Conservation (phyloP, 2,113 vertebrate genomes). For the Crotalus viridis region DNA sequence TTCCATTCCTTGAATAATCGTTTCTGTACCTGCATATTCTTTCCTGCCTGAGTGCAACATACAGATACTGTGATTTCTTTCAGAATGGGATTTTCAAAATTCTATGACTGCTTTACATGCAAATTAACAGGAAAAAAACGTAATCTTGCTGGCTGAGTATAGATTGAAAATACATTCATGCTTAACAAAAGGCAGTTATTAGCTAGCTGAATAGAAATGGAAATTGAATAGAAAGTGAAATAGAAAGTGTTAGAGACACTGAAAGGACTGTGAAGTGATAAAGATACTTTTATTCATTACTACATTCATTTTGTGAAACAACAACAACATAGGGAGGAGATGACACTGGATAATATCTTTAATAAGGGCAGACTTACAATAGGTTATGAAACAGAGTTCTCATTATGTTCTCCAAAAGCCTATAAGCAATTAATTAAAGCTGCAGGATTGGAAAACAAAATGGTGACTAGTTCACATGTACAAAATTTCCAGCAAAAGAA, state of each 20-base stretch:
- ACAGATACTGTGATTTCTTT: constrained; percentile 32
- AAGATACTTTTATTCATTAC: constrained; percentile 43
- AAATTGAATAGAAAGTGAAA: constrained; percentile 54
- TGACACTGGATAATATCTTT: constrained; percentile 5
- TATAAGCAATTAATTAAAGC: constrained; percentile 42
- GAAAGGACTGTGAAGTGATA: constrained; percentile 27
- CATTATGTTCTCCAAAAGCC: constrained; percentile 22
- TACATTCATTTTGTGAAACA: constrained; percentile 40
- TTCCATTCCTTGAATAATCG: constrained; percentile 3
- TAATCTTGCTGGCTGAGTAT: constrained; percentile 14
- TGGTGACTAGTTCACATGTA: constrained; percentile 5
- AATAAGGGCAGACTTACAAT: constrained; percentile 34
- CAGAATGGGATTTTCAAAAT: constrained; percentile 27
- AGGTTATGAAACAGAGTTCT: constrained; percentile 35
- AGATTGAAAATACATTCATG: constrained; percentile 34
- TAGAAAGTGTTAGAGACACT: constrained; percentile 22
- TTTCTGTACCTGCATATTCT: neutral
- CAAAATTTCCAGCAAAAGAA: neutral
- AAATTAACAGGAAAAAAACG: constrained; percentile 21
- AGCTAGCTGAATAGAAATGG: constrained; percentile 33
- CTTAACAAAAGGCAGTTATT: constrained; percentile 43
- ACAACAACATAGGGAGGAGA: constrained; percentile 17
- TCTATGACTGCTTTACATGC: neutral
- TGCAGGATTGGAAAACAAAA: constrained; percentile 7
- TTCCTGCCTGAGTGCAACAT: constrained; percentile 15